Evolutionary conservation across 53 echinoderm and acorn worm species (phyloP).

Genomic region (Holothuria scabra): DNA sequence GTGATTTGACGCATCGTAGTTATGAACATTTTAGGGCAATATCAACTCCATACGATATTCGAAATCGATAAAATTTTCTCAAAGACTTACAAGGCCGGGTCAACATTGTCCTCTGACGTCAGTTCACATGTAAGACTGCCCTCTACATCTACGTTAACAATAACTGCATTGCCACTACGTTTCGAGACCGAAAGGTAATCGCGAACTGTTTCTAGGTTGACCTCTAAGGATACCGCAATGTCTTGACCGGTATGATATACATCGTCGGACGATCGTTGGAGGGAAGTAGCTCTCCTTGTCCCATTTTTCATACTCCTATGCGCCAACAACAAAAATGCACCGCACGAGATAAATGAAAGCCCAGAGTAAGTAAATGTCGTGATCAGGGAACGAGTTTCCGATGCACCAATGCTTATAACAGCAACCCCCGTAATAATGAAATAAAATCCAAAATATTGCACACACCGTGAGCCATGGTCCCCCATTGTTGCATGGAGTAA

Average conservation of each 20-base stretch:
- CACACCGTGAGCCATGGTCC: background rate
- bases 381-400: constrained; percentile 8
- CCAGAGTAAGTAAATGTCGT: constrained; percentile 27
- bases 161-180: constrained; percentile 31
- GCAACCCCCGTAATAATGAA: constrained; percentile 29
- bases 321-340: constrained; percentile 28
- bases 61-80: no score
- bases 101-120: constrained; percentile 6
- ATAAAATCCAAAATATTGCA: constrained; percentile 40
- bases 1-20: no score
- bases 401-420: constrained; percentile 21
- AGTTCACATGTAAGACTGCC: constrained; percentile 24
- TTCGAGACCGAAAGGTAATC: constrained; percentile 34
- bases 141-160: constrained; percentile 2
- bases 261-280: background rate
- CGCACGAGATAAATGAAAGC: constrained; percentile 26
- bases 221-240: constrained; percentile 6
- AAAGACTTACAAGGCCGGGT: constrained; percentile 29
- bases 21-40: no score
- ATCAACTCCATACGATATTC: no score
- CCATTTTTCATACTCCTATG: constrained; percentile 8
- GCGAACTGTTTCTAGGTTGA: constrained; percentile 22
- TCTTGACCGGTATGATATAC: constrained; percentile 21
- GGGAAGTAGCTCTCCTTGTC: background rate
- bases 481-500: no score